Evolutionary conservation across 2,113 vertebrate genomes (phyloP).

Genomic region (Sula dactylatra): DNA sequence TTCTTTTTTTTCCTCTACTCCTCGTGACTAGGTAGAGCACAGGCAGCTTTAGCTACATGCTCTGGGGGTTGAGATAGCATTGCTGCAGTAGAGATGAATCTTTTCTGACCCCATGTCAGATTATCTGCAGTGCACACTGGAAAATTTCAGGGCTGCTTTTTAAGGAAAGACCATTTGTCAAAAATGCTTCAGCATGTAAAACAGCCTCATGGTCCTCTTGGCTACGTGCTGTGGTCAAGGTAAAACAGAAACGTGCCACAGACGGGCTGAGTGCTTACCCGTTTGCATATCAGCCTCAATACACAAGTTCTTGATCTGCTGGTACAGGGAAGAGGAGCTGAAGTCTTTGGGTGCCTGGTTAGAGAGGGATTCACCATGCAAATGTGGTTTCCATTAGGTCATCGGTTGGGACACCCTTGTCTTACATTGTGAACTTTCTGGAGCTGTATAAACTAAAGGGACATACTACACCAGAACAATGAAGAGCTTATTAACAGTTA

Average conservation of each 20-base stretch:
- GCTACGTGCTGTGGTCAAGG: background rate
- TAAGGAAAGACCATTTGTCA: background rate
- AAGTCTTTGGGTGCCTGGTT: background rate
- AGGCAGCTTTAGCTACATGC: background rate
- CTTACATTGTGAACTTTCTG: background rate
- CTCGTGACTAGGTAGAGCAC: background rate
- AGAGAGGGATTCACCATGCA: background rate
- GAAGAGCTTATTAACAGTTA: background rate
- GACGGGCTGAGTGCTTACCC: background rate
- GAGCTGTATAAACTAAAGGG: background rate
- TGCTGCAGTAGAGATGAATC: background rate
- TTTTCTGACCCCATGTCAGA: background rate
- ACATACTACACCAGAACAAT: background rate
- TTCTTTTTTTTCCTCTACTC: background rate
- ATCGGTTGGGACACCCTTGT: fast-evolving
- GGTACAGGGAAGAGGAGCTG: background rate
- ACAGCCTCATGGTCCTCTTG: background rate
- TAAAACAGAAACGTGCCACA: background rate
- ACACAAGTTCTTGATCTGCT: background rate
- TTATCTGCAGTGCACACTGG: background rate
- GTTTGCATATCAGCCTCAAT: background rate
- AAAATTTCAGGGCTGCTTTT: background rate
- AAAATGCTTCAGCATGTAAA: background rate
- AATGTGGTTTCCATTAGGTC: background rate
- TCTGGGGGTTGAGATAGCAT: background rate